A percentile compares a stretch with the other conserved stretches of the same genome.
These are phyloP conservation scores for Euura saliciscinereae DNA, from an alignment of 1,140 invertebrate species.

Conservation along the genomic window DNA sequence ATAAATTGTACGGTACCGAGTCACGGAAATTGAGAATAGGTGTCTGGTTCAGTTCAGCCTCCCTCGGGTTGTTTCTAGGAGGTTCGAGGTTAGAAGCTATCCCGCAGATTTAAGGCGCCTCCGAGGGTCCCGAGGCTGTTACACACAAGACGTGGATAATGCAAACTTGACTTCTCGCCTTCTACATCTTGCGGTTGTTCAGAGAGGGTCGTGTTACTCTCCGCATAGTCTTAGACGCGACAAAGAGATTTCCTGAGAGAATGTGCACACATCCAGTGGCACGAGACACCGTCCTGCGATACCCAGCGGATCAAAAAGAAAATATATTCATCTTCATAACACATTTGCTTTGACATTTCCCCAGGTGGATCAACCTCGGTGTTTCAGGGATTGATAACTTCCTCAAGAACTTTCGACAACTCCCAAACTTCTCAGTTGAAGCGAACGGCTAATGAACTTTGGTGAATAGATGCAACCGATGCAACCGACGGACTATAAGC, in stretches of 20 bases:
- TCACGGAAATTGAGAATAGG: conserved; percentile 1
- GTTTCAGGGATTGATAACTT: too few relatives aligned
- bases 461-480: not conserved
- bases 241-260: too few relatives aligned
- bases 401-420: too few relatives aligned
- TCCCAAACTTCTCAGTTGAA: too few relatives aligned
- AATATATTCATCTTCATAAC: too few relatives aligned
- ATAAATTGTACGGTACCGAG: not conserved
- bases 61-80: not conserved
- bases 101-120: not conserved
- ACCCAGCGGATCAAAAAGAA: too few relatives aligned
- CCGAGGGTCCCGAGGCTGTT: not conserved
- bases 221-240: too few relatives aligned
- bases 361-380: too few relatives aligned
- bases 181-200: not conserved
- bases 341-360: too few relatives aligned
- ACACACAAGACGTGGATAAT: not conserved
- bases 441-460: not conserved
- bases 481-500: not conserved
- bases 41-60: not conserved
- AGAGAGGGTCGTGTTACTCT: not conserved
- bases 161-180: conserved; percentile 2
- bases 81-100: not conserved
- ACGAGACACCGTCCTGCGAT: too few relatives aligned
- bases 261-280: too few relatives aligned